These are phyloP conservation scores for Andrena chrysosceles DNA, from an alignment of 2,888 invertebrate species.

Conservation along the genomic window DNA sequence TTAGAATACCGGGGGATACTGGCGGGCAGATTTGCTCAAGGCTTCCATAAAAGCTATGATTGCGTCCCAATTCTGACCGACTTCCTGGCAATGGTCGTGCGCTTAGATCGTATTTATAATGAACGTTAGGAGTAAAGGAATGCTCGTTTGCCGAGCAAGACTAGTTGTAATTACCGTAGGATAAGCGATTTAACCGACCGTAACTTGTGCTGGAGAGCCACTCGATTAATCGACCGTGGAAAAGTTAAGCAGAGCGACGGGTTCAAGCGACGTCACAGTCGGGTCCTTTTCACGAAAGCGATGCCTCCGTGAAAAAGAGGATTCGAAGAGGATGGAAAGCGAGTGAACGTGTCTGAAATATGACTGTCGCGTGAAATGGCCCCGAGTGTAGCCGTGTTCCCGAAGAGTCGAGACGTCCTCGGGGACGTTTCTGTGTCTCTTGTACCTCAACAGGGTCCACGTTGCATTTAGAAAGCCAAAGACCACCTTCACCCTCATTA, in stretches of 20 bases:
- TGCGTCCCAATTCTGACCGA: slow-evolving; percentile 75
- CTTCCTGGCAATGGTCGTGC: slow-evolving; percentile 73
- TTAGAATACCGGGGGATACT: neutral
- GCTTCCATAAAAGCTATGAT: slow-evolving; percentile 75
- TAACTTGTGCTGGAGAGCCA: slow-evolving; percentile 57
- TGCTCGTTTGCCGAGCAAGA: slow-evolving; percentile 57
- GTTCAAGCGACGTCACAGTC: neutral
- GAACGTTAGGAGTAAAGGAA: slow-evolving; percentile 49
- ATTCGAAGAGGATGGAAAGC: no score
- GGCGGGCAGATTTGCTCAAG: slow-evolving; percentile 72
- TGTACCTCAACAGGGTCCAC: slow-evolving; percentile 67
- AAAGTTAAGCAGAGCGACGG: slow-evolving; percentile 14
- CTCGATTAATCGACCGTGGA: slow-evolving; percentile 27
- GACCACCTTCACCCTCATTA: slow-evolving; percentile 4
- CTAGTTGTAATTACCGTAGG: slow-evolving; percentile 62
- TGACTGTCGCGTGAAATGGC: no score
- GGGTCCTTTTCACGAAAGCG: no score
- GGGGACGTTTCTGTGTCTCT: slow-evolving; percentile 36
- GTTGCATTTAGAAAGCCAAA: slow-evolving; percentile 48
- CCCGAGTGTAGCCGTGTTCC: neutral
- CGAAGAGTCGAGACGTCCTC: slow-evolving; percentile 18
- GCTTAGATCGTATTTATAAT: slow-evolving; percentile 67
- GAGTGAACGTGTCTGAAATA: no score
- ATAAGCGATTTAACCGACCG: slow-evolving; percentile 65
- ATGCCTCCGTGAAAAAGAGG: no score